These are phyloP conservation scores for Sebastes baramenuke DNA, from an alignment of 2,797 vertebrate genomes.

Conservation along the genomic window DNA sequence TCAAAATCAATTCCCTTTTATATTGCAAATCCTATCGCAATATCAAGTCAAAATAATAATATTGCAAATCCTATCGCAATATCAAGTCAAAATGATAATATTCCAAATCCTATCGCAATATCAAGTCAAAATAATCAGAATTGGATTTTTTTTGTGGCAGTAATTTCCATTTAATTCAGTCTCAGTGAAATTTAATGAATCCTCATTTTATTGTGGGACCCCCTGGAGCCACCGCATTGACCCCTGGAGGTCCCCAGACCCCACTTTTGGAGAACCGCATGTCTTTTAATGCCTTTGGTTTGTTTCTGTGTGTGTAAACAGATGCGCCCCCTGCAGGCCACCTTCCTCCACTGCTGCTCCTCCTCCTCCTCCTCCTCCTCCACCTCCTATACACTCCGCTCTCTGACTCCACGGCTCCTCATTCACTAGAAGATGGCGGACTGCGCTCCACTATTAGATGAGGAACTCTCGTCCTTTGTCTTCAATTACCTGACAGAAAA, in stretches of 20 bases:
- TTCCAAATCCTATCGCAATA: neutral
- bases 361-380: conserved; percentile 64
- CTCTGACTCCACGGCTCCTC: conserved; percentile 78
- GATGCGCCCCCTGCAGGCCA: conserved; percentile 70
- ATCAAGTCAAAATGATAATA: neutral
- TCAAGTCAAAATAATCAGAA: neutral
- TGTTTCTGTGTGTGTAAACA: conserved; percentile 46
- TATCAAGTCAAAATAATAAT: neutral
- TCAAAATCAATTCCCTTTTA: no score
- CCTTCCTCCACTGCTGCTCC: conserved; percentile 47
- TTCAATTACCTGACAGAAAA: conserved; percentile 96
- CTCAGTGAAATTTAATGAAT: neutral
- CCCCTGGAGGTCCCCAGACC: conserved; percentile 22
- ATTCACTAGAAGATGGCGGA: conserved; percentile 99
- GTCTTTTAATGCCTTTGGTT: conserved; percentile 1
- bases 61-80: neutral
- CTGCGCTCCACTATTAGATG: conserved; percentile 96
- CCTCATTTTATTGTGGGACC: neutral
- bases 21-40: neutral
- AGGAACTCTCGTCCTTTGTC: conserved; percentile 97
- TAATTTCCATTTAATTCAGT: neutral
- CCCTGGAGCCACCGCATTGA: neutral
- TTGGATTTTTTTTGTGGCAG: no score
- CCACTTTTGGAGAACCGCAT: conserved; percentile 14
- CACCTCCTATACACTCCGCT: conserved; percentile 83